These are phyloP conservation scores for Lutraria lutraria DNA, from an alignment of 2,888 invertebrate genomes.

Conservation along the genomic window DNA sequence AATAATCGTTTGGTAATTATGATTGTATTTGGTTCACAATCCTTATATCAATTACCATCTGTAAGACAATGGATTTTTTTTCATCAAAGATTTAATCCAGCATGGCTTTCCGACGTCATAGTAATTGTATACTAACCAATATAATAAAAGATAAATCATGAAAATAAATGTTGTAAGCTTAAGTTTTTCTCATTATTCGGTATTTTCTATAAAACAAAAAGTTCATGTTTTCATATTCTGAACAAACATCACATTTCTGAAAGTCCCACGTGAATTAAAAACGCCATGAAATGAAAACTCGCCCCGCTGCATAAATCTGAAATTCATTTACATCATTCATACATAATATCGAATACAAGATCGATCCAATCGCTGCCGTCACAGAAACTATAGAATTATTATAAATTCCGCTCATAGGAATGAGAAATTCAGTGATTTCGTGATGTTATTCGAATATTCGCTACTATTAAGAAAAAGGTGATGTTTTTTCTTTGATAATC, in stretches of 20 bases:
- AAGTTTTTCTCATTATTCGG: background rate
- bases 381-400: background rate
- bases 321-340: conserved; percentile 2
- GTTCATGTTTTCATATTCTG: background rate
- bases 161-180: background rate
- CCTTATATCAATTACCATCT: background rate
- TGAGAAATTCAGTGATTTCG: background rate
- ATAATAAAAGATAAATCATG: background rate
- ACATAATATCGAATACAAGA: conserved; percentile 7
- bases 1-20: background rate
- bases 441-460: background rate
- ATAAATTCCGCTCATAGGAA: background rate
- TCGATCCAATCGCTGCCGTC: conserved; percentile 9
- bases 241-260: background rate
- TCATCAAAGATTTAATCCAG: background rate
- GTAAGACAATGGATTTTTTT: background rate
- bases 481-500: background rate
- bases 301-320: background rate
- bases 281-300: background rate
- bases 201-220: background rate
- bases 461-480: background rate
- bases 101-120: background rate
- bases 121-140: background rate
- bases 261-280: background rate
- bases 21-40: background rate